phyloP scores from a whole-genome alignment of 1,140 invertebrate species.

The Microplitis demolitor region DNA sequence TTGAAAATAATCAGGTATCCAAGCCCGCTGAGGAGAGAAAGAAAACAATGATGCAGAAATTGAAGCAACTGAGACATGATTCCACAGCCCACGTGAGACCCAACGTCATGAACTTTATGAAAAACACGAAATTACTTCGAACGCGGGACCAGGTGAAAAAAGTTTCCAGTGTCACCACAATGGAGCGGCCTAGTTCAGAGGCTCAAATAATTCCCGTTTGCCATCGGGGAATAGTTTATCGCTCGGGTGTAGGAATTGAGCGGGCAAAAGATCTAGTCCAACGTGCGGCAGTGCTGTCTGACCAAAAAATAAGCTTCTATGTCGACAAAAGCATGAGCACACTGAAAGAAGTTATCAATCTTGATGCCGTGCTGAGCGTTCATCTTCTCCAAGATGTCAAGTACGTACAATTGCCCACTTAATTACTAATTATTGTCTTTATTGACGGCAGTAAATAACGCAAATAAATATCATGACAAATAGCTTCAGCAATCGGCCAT shows the following conservation, averaged over 20 bases:
- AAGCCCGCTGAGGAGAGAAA: slow-evolving; percentile 37
- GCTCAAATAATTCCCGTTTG: slow-evolving; percentile 38
- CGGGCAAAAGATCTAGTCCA: slow-evolving; percentile 63
- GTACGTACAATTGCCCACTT: slow-evolving; percentile 46
- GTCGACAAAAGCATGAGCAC: slow-evolving; percentile 63
- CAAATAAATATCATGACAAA: slow-evolving; percentile 12
- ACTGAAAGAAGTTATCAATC: slow-evolving; percentile 64
- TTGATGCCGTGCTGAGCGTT: slow-evolving; percentile 66
- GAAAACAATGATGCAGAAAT: slow-evolving; percentile 46
- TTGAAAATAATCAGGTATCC: background rate
- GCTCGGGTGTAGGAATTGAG: slow-evolving; percentile 59
- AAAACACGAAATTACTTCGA: slow-evolving; percentile 44
- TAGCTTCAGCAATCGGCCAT: slow-evolving; percentile 24
- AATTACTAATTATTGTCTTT: slow-evolving; percentile 6
- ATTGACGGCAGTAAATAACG: slow-evolving; percentile 8
- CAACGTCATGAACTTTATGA: slow-evolving; percentile 52
- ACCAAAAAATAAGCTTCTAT: slow-evolving; percentile 63
- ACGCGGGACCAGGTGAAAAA: slow-evolving; percentile 41
- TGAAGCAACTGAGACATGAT: slow-evolving; percentile 48
- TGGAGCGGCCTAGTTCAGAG: slow-evolving; percentile 44
- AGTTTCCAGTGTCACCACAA: background rate
- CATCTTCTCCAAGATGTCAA: slow-evolving; percentile 69
- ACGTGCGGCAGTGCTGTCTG: slow-evolving; percentile 60
- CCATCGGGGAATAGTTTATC: slow-evolving; percentile 54
- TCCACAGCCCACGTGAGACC: slow-evolving; percentile 45